Evolutionary conservation across 2,888 invertebrate species (phyloP), one percentile per base, ranked within the genome.

Genomic region (Prosopocoilus inquinatus): DNA sequence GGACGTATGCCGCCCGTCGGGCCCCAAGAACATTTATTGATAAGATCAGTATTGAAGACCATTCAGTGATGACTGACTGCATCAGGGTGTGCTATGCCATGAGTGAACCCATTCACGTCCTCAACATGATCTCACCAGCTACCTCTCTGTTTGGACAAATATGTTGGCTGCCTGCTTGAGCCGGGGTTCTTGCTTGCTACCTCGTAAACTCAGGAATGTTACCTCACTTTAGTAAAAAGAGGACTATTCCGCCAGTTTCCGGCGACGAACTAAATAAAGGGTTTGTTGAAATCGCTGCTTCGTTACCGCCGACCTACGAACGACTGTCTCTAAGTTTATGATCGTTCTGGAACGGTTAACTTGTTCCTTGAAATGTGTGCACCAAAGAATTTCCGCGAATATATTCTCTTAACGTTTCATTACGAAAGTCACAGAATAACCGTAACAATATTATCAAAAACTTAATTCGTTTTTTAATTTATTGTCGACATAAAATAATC

Each of bases 1-100:
- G 20, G 20, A 28, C 3, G 20, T 5, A 28, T 7, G 59, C 64
- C 62, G 64, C 59, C 60, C 60, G 63, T 51, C 57, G 62, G 59
- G 60, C 57, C 58, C 34, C 62, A 56, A 63, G 58, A 60, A 61
- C 63, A 65, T 65, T 63, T 62, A 58, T 61, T 60, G 67, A 67
- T 67, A 67, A 66, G 63, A 67, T 67, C 67, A 59, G 57, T 55
- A 64, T 65, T 65, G 61, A 61, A 57, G 62, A 50, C 56, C 63
- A 66, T 66, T 67, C 66, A 64, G 59, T 60, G 65, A 65, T 66
- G 67, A 66, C 61, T 62, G 64, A 66, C 64, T 67, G 64, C 41
- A 11, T 15, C 41, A 16, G 41, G 41, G 41, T 41, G 20, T 28
- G 20, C 20, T 41, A 16, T 41, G 41, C 9, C 13, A 41, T 41